Base-by-base conservation (phyloP, 2,113 vertebrate species). In the Tichodroma muraria region DNA sequence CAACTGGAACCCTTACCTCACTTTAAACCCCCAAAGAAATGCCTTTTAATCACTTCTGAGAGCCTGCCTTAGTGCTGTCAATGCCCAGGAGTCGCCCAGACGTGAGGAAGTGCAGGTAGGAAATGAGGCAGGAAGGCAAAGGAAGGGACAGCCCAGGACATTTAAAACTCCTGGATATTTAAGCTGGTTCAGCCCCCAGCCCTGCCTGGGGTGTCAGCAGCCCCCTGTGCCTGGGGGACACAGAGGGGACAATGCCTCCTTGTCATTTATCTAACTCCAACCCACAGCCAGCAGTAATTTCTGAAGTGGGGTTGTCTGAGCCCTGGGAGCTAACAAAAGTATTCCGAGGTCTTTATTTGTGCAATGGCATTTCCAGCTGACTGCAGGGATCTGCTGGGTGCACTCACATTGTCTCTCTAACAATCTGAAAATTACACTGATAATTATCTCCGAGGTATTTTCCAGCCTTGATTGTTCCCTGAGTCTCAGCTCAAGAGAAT, bases 61-160 rank as follows among this genome's bases (percentile, higher is more conserved):
- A 21, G 17, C 6, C 2, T 2, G 0, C 17, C 27, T 21, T 1
- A 4, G 60, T 4, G n/a, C 0, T 25, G 57, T 1, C 52, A 18
- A 4, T 5, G 63, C 19, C 56, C 64, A 16, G 0, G 59, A 2
- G 13, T 8, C 31, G 13, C 33, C 30, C 27, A 31, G 56, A 4
- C 0, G 8, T 0, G 65, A 33, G 81, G 50, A 25, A 7, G 42
- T 3, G 25, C 64, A 23, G 56, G 40, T 3, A 5, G 23, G 13
- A 22, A 15, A 42, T 2, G 9, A 64, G 56, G 70, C 6, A 13
- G 71, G 85, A 54, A 50, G 31, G 66, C 15, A 18, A 59, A 72
- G 30, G 25, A 17, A 6, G 6, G 14, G 54, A 56, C 28, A 53
- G 18, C 21, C 9, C 33, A 11, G 56, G 73, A 45, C 6, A 24